Evolutionary conservation across 2,113 vertebrate genomes (phyloP), one percentile per base, ranked within the genome.

Genomic region (Tenebrosternarchus preto): DNA sequence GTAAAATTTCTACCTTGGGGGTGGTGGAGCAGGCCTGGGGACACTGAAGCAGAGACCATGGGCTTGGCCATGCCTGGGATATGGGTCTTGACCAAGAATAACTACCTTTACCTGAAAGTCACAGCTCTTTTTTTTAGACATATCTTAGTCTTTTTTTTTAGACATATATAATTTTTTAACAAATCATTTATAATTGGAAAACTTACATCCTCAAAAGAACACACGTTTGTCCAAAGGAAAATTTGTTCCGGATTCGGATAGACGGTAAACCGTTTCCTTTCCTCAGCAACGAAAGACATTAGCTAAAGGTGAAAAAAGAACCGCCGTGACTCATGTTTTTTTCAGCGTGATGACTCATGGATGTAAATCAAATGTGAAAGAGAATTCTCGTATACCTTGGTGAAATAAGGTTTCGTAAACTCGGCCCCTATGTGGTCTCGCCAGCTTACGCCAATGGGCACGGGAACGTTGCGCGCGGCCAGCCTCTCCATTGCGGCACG

Each of bases 21-120:
- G 95, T 33, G 95, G 94, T 0, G 88, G 92, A 60, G 94, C 88
- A 1, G 94, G 94, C 29, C 89, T 94, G 79, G 93, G 92, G 24
- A 96, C 95, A n/a, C 95, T 96, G 73, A 96, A 96, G 80, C 94
- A 94, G 53, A 96, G 92, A 20, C 95, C 95, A 0, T 96, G 95
- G 76, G 95, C 95, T 90, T 96, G 95, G 3, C 88, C 91, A 16
- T 92, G 93, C 63, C 94, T 93, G 0, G 95, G 94, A 82, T 96
- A 96, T 0, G 95, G 95, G 78, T 96, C 95, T 85, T 96, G 95
- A 24, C 95, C 95, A 80, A 96, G 64, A 85, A 96, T 94, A 0
- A 96, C 95, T 17, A 94, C 95, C 75, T 96, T 96, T 0, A 96
- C 95, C 95, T 96, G 87, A 61, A 69, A 31, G 67, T 22, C 63